Percentiles rank a stretch among this genome's conserved stretches.
phyloP scores from a whole-genome alignment of 92 coral and sea anemone genomes.

The Palythoa grandiflora region DNA sequence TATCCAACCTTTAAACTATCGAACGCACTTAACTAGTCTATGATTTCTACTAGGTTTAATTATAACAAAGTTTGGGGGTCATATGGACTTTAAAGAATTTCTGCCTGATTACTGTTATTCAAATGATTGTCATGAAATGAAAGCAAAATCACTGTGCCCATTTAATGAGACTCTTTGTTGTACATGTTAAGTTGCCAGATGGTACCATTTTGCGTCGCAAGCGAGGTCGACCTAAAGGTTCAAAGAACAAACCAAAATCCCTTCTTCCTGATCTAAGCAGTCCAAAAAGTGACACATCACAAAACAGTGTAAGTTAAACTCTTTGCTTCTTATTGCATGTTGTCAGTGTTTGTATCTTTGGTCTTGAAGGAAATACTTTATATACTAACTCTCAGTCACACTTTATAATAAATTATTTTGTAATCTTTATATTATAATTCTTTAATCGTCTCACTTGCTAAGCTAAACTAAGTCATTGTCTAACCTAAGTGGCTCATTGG shows the following conservation, averaged over 20 bases:
- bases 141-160: neutral
- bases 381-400: too few species aligned
- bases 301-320: constrained; percentile 21
- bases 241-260: constrained; percentile 87
- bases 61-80: too few species aligned
- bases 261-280: constrained; percentile 30
- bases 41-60: too few species aligned
- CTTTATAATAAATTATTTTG: too few species aligned
- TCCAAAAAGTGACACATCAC: constrained; percentile 39
- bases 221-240: constrained; percentile 91
- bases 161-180: neutral
- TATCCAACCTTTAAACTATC: too few species aligned
- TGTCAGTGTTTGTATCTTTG: neutral
- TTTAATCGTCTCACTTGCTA: too few species aligned
- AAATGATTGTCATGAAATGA: neutral
- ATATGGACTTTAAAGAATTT: too few species aligned
- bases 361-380: neutral
- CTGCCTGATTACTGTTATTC: too few species aligned
- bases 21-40: too few species aligned
- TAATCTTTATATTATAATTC: too few species aligned
- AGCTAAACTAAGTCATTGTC: too few species aligned
- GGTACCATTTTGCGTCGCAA: constrained; percentile 70
- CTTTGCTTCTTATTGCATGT: neutral
- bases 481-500: too few species aligned
- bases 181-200: constrained; percentile 23